Percentiles rank a stretch among this genome's conserved stretches.
Conservation (phyloP, 2,797 vertebrate genomes). For the Gallinago stenura region DNA sequence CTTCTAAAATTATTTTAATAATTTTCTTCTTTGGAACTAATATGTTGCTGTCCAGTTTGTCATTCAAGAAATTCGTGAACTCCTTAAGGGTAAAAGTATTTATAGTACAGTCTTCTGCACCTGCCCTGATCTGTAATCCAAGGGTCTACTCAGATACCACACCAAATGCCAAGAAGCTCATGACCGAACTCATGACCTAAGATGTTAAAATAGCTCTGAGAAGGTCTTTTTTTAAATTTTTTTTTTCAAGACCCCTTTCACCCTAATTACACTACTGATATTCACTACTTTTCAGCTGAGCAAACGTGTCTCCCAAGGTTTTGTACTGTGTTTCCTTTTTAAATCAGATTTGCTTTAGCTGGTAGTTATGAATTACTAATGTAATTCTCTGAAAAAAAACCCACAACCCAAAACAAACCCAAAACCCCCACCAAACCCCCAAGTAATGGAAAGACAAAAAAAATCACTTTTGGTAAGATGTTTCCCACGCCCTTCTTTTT, state of each 20-base stretch:
- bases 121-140: slow-evolving; percentile 87
- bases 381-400: neutral
- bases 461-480: neutral
- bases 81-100: slow-evolving; percentile 84
- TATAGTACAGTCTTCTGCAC: slow-evolving; percentile 88
- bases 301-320: neutral
- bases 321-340: neutral
- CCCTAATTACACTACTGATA: neutral
- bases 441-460: neutral
- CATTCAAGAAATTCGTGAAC: slow-evolving; percentile 58
- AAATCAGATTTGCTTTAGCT: neutral
- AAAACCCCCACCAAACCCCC: neutral
- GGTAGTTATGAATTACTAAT: neutral
- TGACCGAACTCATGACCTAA: slow-evolving; percentile 79
- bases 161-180: slow-evolving; percentile 81
- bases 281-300: neutral
- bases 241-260: neutral
- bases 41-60: neutral
- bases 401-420: neutral
- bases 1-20: neutral
- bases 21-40: neutral
- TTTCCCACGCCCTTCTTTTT: neutral
- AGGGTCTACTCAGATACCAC: slow-evolving; percentile 81
- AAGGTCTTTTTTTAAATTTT: neutral
- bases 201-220: slow-evolving; percentile 83